Evolutionary conservation across 1,140 invertebrate species (phyloP), one percentile per base, ranked within the genome.

Genomic region (Chironomus striatipennis): DNA sequence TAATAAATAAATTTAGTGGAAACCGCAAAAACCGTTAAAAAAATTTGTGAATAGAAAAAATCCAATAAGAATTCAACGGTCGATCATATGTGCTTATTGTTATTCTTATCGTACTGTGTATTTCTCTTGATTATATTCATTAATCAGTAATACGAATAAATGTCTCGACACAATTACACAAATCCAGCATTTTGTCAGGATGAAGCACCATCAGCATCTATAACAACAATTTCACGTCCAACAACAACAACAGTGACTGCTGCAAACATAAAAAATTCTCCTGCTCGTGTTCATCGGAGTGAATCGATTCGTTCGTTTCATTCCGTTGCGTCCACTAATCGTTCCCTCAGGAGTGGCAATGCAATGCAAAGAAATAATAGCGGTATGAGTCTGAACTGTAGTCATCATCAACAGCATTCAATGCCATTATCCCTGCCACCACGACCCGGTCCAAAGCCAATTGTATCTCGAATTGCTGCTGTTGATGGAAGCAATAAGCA

Each of bases 121-220:
- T 67, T 67, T 67, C 7, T 67, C 6, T 18, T 20, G 18, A 67
- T 67, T 17, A 67, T 67, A 15, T 67, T 67, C n/a, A 20, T 20
- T 6, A 67, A 67, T 67, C n/a, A 67, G 47, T 20, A 47, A 18
- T n/a, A n/a, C 4, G 7, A 20, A n/a, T 6, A 20, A 21, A 82
- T 82, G 81, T 82, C 81, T 20, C 77, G 79, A 10, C 85, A 86
- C 75, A 86, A 89, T 77, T 91, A 92, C 78, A 88, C 89, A 1
- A 92, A 92, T 78, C 90, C 90, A 15, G 90, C 90, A 0, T 92
- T 92, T 77, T 91, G 90, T 79, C 86, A 88, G 15, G 88, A 91
- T 81, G 9, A 77, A 80, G 43, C 75, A 76, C 76, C 79, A 77
- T 76, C 76, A 24, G 42, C 57, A 15, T 15, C 67, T 20, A 72